Percentiles rank a stretch among this genome's conserved stretches.
These are phyloP conservation scores for Tiphia femorata DNA, from an alignment of 2,888 invertebrate species.

Conservation along the genomic window DNA sequence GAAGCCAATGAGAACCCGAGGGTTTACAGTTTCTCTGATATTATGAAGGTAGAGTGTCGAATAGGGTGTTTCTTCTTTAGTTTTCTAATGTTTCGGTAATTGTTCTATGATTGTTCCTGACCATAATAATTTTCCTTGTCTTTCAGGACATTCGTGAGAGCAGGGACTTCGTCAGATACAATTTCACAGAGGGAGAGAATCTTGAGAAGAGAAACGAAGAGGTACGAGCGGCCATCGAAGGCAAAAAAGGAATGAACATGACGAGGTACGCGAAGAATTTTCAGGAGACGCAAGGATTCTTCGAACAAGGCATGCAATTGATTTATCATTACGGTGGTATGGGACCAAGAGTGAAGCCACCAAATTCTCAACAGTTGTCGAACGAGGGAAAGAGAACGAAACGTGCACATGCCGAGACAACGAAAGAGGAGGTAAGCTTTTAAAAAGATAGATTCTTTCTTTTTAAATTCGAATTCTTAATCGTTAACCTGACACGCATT, in stretches of 20 bases:
- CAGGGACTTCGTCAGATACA: slow-evolving; percentile 54
- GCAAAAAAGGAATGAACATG: slow-evolving; percentile 53
- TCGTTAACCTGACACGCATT: too few relatives aligned
- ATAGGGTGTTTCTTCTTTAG: neutral
- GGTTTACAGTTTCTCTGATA: slow-evolving; percentile 52
- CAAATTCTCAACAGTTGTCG: slow-evolving; percentile 3
- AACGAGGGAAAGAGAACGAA: slow-evolving; percentile 46
- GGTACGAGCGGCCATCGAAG: slow-evolving; percentile 46
- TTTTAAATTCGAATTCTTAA: too few relatives aligned
- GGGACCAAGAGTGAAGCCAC: slow-evolving; percentile 6
- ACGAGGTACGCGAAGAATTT: slow-evolving; percentile 60
- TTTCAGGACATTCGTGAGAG: slow-evolving; percentile 54
- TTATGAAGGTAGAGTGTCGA: slow-evolving; percentile 50
- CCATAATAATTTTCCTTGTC: slow-evolving; percentile 1
- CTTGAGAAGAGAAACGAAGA: slow-evolving; percentile 58
- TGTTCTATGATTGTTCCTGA: neutral
- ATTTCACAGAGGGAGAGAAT: slow-evolving; percentile 62
- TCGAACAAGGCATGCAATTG: slow-evolving; percentile 63
- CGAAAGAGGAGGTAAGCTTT: neutral
- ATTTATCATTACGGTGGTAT: slow-evolving; percentile 60
- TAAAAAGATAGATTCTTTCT: too few relatives aligned
- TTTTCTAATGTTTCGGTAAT: neutral
- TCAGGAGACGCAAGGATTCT: slow-evolving; percentile 62
- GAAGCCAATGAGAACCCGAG: slow-evolving; percentile 40
- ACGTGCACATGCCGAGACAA: slow-evolving; percentile 46